Evolutionary conservation across 2,888 invertebrate species (phyloP), one percentile per base, ranked within the genome.

Genomic region (Patella ulyssiponensis): DNA sequence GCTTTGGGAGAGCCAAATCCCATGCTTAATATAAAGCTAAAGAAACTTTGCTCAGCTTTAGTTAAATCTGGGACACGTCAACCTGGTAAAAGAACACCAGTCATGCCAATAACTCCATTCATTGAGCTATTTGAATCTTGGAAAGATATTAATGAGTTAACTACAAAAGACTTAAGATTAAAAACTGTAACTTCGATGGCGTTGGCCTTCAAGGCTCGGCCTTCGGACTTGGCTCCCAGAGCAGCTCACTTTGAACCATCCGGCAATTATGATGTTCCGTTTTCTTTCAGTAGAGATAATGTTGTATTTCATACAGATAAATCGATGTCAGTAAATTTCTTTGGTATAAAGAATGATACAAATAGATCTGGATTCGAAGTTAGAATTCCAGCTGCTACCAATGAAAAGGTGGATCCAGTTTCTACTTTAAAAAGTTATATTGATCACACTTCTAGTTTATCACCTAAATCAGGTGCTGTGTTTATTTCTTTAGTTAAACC

Each of bases 171-270:
- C 15, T 20, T 69, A 27, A 69, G 75, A 51, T 17, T 69, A 75
- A 75, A 75, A 14, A 23, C 51, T 17, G 20, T 75, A 15, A 23
- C 70, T 51, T 54, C 70, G 27, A 52, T 75, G 44, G 27, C 51
- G 14, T 69, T 75, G 14, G 52, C 69, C 3, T 17, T 17, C 4
- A 74, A 69, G 75, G 20, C 15, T 15, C 44, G 75, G 0, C 75
- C 75, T 11, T 75, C 75, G 51, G 75, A 75, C 52, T 51, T 75
- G n/a, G 69, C 75, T 20, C 75, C 75, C 20, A 44, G n/a, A 17
- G 70, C 53, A 2, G 52, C 23, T 3, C 23, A 20, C n/a, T 64
- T 64, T 64, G 64, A 64, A 20, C 2, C 64, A 20, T n/a, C 23
- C 23, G 23, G 23, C 11, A 64, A 64, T 64, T 20, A n/a, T 11